phyloP scores from a whole-genome alignment of 2,888 invertebrate genomes.

The Drosophila prostipennis region DNA sequence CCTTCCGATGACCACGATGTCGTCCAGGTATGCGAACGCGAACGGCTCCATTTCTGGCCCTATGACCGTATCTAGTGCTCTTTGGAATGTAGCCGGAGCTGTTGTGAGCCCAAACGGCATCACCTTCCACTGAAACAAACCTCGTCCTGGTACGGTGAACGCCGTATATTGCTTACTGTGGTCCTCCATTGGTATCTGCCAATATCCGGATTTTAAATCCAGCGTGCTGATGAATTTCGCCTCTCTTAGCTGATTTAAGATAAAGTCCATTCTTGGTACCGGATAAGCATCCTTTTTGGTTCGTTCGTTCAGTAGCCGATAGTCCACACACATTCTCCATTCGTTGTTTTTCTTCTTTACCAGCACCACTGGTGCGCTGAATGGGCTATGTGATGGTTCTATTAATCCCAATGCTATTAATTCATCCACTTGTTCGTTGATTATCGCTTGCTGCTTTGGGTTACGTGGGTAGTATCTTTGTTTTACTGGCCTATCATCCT shows the following conservation, averaged over 20 bases:
- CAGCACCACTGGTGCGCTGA: not conserved
- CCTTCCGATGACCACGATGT: not conserved
- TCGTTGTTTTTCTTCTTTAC: not conserved
- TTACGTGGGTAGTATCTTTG: not conserved
- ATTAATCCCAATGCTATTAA: too few relatives aligned
- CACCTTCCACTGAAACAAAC: not conserved
- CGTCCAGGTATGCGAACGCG: slow-evolving; percentile 1
- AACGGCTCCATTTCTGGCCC: slow-evolving; percentile 1
- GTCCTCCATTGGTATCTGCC: too few relatives aligned
- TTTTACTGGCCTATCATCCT: not conserved
- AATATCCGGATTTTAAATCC: too few relatives aligned
- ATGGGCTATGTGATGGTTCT: too few relatives aligned
- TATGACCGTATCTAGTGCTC: not conserved
- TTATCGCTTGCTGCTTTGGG: not conserved
- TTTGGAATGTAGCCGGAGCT: not conserved
- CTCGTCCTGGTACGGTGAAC: not conserved
- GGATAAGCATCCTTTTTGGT: slow-evolving; percentile 4
- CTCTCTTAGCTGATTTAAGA: not conserved
- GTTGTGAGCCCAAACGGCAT: not conserved
- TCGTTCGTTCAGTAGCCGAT: not conserved
- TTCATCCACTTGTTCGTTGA: not conserved
- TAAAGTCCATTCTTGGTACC: not conserved
- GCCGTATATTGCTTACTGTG: not conserved
- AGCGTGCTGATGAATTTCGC: not conserved
- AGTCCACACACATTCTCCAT: slow-evolving; percentile 2